Evolutionary conservation across 2,113 vertebrate species (phyloP), one percentile per base, ranked within the genome.

Genomic region (Otis tarda): DNA sequence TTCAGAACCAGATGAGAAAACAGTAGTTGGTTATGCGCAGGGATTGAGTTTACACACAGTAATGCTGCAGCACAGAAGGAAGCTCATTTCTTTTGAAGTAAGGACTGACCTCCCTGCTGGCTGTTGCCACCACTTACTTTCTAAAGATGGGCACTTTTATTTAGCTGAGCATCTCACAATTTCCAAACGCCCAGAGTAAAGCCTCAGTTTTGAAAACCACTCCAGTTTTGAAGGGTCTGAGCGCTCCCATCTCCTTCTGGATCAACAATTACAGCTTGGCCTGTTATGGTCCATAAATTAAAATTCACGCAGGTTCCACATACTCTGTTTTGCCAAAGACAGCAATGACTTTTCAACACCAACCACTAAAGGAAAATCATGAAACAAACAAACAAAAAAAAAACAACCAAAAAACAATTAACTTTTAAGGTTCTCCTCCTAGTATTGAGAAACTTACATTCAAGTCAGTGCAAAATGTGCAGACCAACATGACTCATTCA

Each of bases 401-500:
- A 33, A 18, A 9, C 11, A 45, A 23, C 4, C 68, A 56, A 30
- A 30, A 27, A 27, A 5, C 10, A 52, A 25, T 25, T 6, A 61
- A 75, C 33, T 93, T 78, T n/a, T 18, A 59, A 61, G 17, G 47
- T 81, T 83, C 39, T 93, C 19, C 53, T 75, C 23, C 41, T 56
- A 68, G n/a, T 24, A 93, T 1, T 52, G 63, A 67, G 85, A 83
- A 87, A 84, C 35, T 87, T 88, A 83, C 31, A 68, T 28, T 83
- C 57, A 59, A 94, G 59, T 37, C 61, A 82, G 74, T 91, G 63
- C 61, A 94, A 95, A 95, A 89, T 28, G 60, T 57, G 73, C 33
- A 88, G 89, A 49, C 50, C 77, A 90, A 52, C 52, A 47, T 96
- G 94, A 97, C 59, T 95, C 93, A 97, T 52, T 96, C 78, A 88